Evolutionary conservation across 2,113 vertebrate genomes (phyloP).

Genomic region (Saguinus imperator): DNA sequence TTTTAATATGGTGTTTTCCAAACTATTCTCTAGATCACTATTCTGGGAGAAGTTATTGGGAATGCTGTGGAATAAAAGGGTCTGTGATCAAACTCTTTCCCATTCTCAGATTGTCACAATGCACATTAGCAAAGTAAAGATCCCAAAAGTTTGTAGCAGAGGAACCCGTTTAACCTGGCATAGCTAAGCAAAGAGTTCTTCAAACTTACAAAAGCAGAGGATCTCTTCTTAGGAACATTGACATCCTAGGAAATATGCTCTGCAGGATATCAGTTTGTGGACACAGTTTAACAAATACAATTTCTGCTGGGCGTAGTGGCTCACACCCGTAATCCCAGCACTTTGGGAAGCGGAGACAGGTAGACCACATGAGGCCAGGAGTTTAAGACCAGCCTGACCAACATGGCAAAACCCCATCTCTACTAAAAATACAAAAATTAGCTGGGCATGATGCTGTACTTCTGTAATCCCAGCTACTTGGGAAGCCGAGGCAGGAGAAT

Average conservation of each 20-base stretch:
- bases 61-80: background rate
- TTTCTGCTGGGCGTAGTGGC: no score
- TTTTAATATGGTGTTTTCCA: background rate
- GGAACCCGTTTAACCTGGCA: background rate
- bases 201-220: background rate
- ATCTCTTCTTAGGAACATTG: background rate
- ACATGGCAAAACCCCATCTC: background rate
- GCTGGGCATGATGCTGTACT: accelerated
- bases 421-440: background rate
- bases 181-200: background rate
- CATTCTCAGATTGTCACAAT: background rate
- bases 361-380: background rate
- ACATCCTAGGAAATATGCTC: background rate
- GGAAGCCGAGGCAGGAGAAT: background rate
- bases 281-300: background rate
- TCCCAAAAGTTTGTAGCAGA: background rate
- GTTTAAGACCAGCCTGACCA: background rate
- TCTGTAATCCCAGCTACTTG: background rate
- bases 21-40: background rate
- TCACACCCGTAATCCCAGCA: background rate
- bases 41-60: background rate
- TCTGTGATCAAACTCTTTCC: background rate
- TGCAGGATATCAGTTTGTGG: background rate
- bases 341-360: background rate
- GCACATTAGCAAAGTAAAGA: background rate